phyloP scores from a whole-genome alignment of 2,113 vertebrate genomes.

The Astatotilapia flaviijosephi region DNA sequence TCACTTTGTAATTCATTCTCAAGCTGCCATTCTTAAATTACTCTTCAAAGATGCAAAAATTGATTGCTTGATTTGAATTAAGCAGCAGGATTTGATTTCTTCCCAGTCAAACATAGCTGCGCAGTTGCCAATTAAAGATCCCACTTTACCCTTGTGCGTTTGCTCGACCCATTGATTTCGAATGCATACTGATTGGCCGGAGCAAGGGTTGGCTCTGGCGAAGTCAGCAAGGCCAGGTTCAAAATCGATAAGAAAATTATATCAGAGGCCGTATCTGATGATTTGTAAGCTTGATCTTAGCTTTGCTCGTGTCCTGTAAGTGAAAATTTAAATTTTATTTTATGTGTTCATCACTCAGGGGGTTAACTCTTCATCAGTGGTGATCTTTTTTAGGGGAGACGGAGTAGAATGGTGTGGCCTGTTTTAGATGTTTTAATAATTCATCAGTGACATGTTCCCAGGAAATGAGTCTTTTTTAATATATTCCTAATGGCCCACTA shows the following conservation, averaged over 20 bases:
- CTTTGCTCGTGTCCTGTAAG: background rate
- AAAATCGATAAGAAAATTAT: constrained; percentile 27
- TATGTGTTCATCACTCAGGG: background rate
- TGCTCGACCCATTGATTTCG: constrained; percentile 22
- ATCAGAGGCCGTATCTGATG: background rate
- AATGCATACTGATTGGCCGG: background rate
- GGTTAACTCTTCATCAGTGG: constrained; percentile 28
- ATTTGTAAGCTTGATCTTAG: constrained; percentile 3
- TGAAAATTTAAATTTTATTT: constrained; percentile 1
- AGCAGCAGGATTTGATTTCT: background rate
- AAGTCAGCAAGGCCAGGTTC: background rate
- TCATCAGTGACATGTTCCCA: constrained; percentile 62
- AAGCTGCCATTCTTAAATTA: background rate
- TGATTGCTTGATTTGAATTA: background rate
- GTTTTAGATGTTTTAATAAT: constrained; percentile 67
- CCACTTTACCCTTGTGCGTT: background rate
- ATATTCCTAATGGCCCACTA: constrained; percentile 73
- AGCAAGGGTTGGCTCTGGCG: background rate
- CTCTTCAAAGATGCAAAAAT: background rate
- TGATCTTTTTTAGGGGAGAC: constrained; percentile 18
- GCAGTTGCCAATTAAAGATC: background rate
- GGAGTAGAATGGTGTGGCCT: constrained; percentile 13
- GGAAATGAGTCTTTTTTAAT: constrained; percentile 76
- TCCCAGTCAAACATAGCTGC: background rate
- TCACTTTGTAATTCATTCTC: background rate